Percentiles rank a stretch among this genome's conserved stretches.
These are phyloP conservation scores for Antennarius maculatus DNA, from an alignment of 2,797 vertebrate genomes.

Conservation along the genomic window DNA sequence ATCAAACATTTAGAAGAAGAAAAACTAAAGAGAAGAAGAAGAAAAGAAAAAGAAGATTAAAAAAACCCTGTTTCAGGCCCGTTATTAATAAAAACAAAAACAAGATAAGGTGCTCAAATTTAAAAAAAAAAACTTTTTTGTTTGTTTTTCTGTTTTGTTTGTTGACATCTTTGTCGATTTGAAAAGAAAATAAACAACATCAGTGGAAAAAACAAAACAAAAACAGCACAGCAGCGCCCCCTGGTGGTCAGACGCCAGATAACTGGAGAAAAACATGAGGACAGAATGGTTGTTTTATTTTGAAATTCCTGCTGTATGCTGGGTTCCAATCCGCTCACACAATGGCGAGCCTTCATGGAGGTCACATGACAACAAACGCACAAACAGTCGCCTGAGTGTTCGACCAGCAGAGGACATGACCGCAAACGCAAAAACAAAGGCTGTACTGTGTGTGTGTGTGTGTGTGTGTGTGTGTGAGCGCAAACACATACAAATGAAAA, in stretches of 20 bases:
- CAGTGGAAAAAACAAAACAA: neutral
- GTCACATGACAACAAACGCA: slow-evolving; percentile 48
- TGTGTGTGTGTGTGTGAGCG: neutral
- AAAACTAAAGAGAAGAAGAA: too few species aligned
- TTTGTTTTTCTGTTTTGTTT: neutral
- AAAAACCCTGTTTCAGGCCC: slow-evolving; percentile 44
- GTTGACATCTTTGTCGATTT: slow-evolving; percentile 37
- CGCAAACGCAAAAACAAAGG: slow-evolving; percentile 48
- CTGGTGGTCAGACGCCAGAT: slow-evolving; percentile 16
- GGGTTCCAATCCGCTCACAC: slow-evolving; percentile 42
- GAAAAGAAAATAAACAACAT: slow-evolving; percentile 2
- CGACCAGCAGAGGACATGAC: slow-evolving; percentile 30
- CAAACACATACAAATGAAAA: neutral
- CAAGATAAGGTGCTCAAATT: slow-evolving; percentile 58
- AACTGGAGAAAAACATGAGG: slow-evolving; percentile 22
- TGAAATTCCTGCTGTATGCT: neutral
- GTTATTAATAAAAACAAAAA: slow-evolving; percentile 20
- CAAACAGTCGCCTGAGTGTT: slow-evolving; percentile 60
- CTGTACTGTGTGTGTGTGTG: slow-evolving; percentile 25
- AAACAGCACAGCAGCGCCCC: slow-evolving; percentile 2
- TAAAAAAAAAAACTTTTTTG: slow-evolving; percentile 26
- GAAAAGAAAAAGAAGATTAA: neutral
- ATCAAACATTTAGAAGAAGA: neutral
- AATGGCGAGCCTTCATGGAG: slow-evolving; percentile 59
- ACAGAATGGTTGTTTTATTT: neutral